A percentile compares a stretch with the other conserved stretches of the same genome.
These are phyloP conservation scores for Sebastes trivittatus DNA, from an alignment of 2,797 vertebrate species.

Conservation along the genomic window DNA sequence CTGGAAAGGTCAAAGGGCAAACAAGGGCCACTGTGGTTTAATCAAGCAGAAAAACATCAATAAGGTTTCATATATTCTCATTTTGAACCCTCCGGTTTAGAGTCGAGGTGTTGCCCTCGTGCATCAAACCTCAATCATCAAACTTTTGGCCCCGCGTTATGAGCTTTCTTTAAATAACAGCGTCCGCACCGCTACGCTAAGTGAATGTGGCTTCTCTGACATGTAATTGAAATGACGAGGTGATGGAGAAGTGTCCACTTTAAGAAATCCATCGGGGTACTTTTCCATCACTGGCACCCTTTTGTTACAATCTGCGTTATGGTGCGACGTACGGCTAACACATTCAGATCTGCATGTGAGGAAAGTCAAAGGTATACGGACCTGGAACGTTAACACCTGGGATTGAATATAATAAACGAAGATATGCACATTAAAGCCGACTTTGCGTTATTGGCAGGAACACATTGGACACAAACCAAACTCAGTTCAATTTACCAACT, in stretches of 20 bases:
- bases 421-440: background rate
- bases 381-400: constrained; percentile 21
- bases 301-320: constrained; percentile 77
- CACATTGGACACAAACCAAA: background rate
- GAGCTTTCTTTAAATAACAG: constrained; percentile 46
- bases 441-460: background rate
- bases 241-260: constrained; percentile 39
- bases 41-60: background rate
- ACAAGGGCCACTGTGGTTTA: background rate
- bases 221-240: constrained; percentile 40
- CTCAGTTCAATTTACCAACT: background rate
- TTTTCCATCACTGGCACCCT: constrained; percentile 65
- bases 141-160: background rate
- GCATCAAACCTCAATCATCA: constrained; percentile 24
- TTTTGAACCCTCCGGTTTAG: background rate
- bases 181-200: constrained; percentile 50
- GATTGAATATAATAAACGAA: background rate
- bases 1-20: constrained; percentile 5
- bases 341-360: constrained; percentile 58
- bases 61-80: background rate
- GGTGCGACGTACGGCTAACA: constrained; percentile 74
- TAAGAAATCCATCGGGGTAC: constrained; percentile 24
- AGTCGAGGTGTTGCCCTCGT: background rate
- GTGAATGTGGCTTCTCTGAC: constrained; percentile 43
- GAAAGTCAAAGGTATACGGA: constrained; percentile 32